Percentiles rank a stretch among this genome's conserved stretches.
These are phyloP conservation scores for Salvator merianae DNA, from an alignment of 2,113 vertebrate species.

Conservation along the genomic window DNA sequence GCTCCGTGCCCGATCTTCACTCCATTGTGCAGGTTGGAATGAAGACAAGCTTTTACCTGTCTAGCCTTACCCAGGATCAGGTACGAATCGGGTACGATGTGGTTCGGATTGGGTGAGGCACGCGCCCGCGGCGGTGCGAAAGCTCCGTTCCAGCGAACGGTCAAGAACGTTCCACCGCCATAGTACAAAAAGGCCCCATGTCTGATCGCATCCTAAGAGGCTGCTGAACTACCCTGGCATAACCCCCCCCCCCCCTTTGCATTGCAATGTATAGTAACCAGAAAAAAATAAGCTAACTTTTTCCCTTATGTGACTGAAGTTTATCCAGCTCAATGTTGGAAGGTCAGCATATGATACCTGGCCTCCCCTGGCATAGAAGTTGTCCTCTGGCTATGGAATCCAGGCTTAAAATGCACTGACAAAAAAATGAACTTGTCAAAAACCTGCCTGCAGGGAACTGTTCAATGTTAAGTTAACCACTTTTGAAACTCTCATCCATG, in stretches of 20 bases:
- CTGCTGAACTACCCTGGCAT: background rate
- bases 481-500: background rate
- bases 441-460: background rate
- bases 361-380: background rate
- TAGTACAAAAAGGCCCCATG: too few species aligned
- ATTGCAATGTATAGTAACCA: background rate
- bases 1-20: too few species aligned
- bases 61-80: too few species aligned
- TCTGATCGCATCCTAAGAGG: background rate
- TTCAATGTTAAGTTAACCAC: slow-evolving; percentile 10
- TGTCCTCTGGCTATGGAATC: slow-evolving; percentile 10
- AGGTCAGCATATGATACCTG: background rate
- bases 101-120: too few species aligned
- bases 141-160: too few species aligned
- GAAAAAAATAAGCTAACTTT: background rate
- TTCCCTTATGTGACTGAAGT: background rate
- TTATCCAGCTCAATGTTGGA: background rate
- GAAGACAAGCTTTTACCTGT: too few species aligned
- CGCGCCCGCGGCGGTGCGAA: too few species aligned
- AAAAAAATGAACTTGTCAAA: slow-evolving; percentile 5
- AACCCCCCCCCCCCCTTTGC: too few species aligned
- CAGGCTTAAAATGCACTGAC: background rate
- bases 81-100: too few species aligned
- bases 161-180: too few species aligned
- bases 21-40: too few species aligned